Conservation (phyloP, 1,140 invertebrate species). For the Drosophila kikkawai region DNA sequence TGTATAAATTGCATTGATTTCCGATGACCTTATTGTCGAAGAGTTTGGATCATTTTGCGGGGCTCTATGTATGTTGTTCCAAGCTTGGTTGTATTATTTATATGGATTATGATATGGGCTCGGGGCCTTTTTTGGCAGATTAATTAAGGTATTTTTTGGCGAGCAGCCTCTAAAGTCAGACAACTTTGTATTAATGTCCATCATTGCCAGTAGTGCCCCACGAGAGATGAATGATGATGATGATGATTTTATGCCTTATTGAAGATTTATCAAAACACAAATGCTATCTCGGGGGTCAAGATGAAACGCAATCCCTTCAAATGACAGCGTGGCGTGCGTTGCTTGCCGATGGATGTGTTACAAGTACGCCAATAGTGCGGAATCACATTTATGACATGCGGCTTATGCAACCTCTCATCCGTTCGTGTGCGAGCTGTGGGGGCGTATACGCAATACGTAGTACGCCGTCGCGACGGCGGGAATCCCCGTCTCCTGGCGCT, state of each 20-base stretch:
- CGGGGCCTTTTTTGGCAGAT: constrained; percentile 25
- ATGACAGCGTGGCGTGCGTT: constrained; percentile 57
- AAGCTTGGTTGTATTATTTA: constrained; percentile 34
- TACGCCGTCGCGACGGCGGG: not conserved
- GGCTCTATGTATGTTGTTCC: constrained; percentile 44
- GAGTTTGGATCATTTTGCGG: constrained; percentile 48
- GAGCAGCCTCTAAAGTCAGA: constrained; percentile 24
- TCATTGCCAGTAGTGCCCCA: constrained; percentile 22
- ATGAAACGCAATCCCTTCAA: constrained; percentile 41
- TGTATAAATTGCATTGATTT: constrained; percentile 44
- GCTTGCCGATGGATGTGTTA: constrained; percentile 5
- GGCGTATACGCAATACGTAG: constrained; percentile 17
- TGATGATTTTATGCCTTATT: constrained; percentile 73
- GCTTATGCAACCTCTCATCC: constrained; percentile 29
- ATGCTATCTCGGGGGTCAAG: constrained; percentile 24
- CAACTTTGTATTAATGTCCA: constrained; percentile 62
- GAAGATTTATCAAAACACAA: constrained; percentile 68
- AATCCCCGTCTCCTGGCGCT: constrained; percentile 18
- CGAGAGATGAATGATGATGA: constrained; percentile 65
- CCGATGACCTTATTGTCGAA: constrained; percentile 63
- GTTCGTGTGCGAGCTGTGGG: constrained; percentile 8
- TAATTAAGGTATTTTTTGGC: constrained; percentile 56
- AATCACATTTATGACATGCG: constrained; percentile 28
- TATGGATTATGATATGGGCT: constrained; percentile 29
- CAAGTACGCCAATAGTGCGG: constrained; percentile 24